Evolutionary conservation across 92 coral and sea anemone species (phyloP).

Genomic region (Bergia puertoricense): DNA sequence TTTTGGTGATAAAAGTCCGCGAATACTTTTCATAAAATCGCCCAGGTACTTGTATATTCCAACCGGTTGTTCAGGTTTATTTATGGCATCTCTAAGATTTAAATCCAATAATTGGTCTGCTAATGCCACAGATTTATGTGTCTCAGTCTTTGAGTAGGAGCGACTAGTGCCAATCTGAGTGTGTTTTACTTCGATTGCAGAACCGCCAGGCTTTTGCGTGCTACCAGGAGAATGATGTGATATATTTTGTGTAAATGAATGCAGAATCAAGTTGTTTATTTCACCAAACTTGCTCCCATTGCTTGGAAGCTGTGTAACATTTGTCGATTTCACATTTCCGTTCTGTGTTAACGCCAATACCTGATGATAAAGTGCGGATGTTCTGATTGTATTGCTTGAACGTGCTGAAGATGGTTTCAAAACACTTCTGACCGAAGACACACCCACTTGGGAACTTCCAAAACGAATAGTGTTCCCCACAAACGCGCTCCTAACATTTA

Average conservation of each 20-base stretch:
- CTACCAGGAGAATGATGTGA: neutral
- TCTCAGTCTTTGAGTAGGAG: neutral
- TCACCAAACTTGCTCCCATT: neutral
- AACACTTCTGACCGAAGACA: neutral
- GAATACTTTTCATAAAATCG: conserved; percentile 7
- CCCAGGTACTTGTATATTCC: conserved; percentile 24
- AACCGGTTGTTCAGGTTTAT: neutral
- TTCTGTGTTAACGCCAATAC: neutral
- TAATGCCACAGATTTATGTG: neutral
- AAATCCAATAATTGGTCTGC: neutral
- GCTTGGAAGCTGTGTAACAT: neutral
- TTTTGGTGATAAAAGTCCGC: conserved; percentile 1
- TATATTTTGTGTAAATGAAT: neutral
- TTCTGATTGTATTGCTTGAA: neutral
- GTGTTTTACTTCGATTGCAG: neutral
- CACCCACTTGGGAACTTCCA: neutral
- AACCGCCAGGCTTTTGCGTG: neutral
- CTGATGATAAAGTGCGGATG: neutral
- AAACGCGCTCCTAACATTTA: neutral
- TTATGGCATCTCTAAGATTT: neutral
- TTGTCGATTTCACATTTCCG: neutral
- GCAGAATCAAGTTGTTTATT: neutral
- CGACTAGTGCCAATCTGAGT: neutral
- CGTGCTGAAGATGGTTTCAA: neutral
- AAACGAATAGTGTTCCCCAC: neutral